Evolutionary conservation across 2,888 invertebrate genomes (phyloP).

Genomic region (Drosophila antonietae): DNA sequence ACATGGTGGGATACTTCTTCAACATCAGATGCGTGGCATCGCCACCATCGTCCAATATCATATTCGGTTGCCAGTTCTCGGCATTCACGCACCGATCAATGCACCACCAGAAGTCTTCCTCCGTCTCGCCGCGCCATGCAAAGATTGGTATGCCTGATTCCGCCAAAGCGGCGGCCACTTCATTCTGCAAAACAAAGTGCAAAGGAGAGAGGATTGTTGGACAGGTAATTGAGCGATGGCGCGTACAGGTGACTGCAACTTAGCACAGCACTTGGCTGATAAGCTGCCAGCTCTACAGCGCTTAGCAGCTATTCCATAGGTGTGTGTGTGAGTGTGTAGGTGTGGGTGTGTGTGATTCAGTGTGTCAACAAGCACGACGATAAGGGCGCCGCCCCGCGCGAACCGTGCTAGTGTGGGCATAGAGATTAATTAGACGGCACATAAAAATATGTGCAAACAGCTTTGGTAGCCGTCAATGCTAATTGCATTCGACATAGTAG

Average conservation of each 20-base stretch:
- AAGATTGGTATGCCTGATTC: slow-evolving; percentile 95
- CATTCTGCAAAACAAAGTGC: slow-evolving; percentile 88
- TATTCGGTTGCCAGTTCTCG: slow-evolving; percentile 98
- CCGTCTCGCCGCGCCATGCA: slow-evolving; percentile 98
- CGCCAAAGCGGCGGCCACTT: slow-evolving; percentile 97
- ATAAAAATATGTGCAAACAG: slow-evolving; percentile 50
- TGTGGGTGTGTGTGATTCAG: slow-evolving; percentile 52
- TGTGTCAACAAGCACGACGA: slow-evolving; percentile 57
- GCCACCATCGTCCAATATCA: slow-evolving; percentile 98
- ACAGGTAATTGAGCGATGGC: slow-evolving; percentile 3
- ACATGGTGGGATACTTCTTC: slow-evolving; percentile 96
- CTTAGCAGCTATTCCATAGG: slow-evolving; percentile 14
- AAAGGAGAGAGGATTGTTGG: not conserved
- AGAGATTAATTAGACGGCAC: slow-evolving; percentile 49
- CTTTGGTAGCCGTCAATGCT: slow-evolving; percentile 34
- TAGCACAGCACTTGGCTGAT: slow-evolving; percentile 63
- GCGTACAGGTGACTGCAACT: slow-evolving; percentile 23
- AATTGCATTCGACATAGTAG: slow-evolving; percentile 46
- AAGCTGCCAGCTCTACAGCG: slow-evolving; percentile 50
- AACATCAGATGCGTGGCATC: slow-evolving; percentile 98
- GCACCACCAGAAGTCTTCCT: slow-evolving; percentile 99
- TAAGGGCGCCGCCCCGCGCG: slow-evolving; percentile 43
- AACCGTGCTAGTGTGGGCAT: slow-evolving; percentile 34
- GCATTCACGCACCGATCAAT: slow-evolving; percentile 97
- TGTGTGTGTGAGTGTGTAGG: slow-evolving; percentile 15